Evolutionary conservation across 2,113 vertebrate species (phyloP), one percentile per base, ranked within the genome.

Genomic region (Patagioenas fasciata): DNA sequence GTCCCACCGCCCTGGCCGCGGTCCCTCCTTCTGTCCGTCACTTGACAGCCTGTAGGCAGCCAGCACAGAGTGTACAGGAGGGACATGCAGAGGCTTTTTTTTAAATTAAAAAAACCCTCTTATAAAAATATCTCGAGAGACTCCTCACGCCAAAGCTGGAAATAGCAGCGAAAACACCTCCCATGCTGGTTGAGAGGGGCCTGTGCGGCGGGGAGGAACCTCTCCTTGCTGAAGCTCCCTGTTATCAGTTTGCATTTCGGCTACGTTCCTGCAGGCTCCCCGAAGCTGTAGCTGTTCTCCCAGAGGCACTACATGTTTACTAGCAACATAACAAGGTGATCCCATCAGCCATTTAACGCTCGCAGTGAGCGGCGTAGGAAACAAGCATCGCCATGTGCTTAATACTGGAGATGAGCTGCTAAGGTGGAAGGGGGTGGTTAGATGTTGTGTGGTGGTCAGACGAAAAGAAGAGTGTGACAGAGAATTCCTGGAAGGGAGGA

Each of bases 91-190:
- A 34, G 77, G 64, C 11, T 18, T 78, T 71, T 69, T 78, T 61
- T 24, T 20, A 70, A 69, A 87, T 15, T 28, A 80, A 67, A 51
- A 19, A 75, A 56, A 77, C 74, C 38, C 65, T 8, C 0, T 44
- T 21, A 29, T 31, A 96, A 97, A 96, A 95, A 97, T 95, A 97
- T 40, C 86, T 94, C 2, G 3, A 95, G 95, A 96, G 78, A 94
- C 34, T 95, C 95, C 96, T 93, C 78, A 83, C 71, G 40, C 90
- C 79, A 91, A 91, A 95, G 95, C 96, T 95, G 97, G 85, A 94
- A 97, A 95, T 81, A 96, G 95, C 92, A 93, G 84, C 92, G 88
- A 92, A 93, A 95, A 93, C 79, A 83, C 91, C 88, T 93, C 92
- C 92, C 82, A 28, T 58, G 31, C 48, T 56, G 80, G 51, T 77